Evolutionary conservation across 2,797 vertebrate species (phyloP), one percentile per base, ranked within the genome.

Genomic region (Tolypeutes matacus): DNA sequence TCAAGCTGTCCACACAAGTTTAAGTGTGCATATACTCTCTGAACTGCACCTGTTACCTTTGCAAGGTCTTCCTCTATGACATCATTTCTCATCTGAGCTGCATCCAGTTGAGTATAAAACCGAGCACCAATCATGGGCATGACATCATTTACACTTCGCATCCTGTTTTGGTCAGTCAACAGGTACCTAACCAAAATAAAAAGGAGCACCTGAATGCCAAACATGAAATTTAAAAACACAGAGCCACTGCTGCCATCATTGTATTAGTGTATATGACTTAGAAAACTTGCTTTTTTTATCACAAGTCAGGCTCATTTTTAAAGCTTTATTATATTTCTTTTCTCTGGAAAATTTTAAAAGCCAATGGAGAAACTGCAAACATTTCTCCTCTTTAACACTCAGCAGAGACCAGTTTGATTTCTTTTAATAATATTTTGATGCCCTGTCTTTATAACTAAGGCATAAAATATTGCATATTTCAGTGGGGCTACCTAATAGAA

Each of bases 81-180:
- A 97, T 99, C 99, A 96, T 99, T 99, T 98, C 99, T 99, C 99
- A 99, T 99, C 95, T 99, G 99, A 76, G 99, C 99, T 80, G 99
- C 99, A 96, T 99, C 99, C 97, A 99, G 98, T 73, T 99, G 99
- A 88, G 99, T 99, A 98, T 99, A 99, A 98, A 99, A 99, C 89
- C 99, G 98, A 80, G 99, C 99, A 97, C 99, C 99, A 58, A 99
- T 99, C 99, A 99, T 99, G 13, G 99, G 99, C 99, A 99, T 99
- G 95, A 99, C 99, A 98, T 99, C 99, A 96, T 99, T 99, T 96
- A 99, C 99, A 92, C 99, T 99, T 97, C 99, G 99, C 98, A 99
- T 98, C 86, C 99, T 99, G 97, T 99, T 99, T 98, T 99, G 99
- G 98, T 99, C 99, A 1, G 99, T 99, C 98, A 99, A 98, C 98